Evolutionary conservation across 35 echinoderm and acorn worm species (phyloP).

Genomic region (Hemicentrotus pulcherrimus): DNA sequence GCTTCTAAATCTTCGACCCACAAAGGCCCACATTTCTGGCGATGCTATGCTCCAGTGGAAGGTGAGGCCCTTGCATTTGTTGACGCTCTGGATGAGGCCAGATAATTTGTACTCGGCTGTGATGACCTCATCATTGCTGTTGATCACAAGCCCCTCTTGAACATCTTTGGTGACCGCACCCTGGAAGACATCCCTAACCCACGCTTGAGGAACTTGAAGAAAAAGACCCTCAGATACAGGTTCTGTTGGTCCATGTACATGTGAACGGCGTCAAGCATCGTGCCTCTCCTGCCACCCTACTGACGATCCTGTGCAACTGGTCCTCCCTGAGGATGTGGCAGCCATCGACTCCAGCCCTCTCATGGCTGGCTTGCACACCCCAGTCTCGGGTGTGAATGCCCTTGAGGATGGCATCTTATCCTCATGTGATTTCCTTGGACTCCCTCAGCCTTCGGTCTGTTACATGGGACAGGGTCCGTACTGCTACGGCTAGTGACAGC

Average conservation of each 20-base stretch:
- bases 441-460: background rate
- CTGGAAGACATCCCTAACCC: slow-evolving; percentile 50
- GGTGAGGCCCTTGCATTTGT: slow-evolving; percentile 57
- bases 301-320: background rate
- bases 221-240: slow-evolving; percentile 53
- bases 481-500: slow-evolving; percentile 53
- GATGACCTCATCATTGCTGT: slow-evolving; percentile 51
- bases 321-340: slow-evolving; percentile 58
- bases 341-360: background rate
- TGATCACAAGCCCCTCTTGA: slow-evolving; percentile 58
- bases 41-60: slow-evolving; percentile 53
- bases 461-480: slow-evolving; percentile 50
- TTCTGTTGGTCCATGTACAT: slow-evolving; percentile 57
- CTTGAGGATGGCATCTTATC: slow-evolving; percentile 13
- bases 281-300: slow-evolving; percentile 47
- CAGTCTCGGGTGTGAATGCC: background rate
- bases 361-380: background rate
- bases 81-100: slow-evolving; percentile 49
- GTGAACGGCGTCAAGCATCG: slow-evolving; percentile 43
- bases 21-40: too few relatives aligned
- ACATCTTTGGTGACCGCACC: background rate
- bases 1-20: slow-evolving; percentile 54
- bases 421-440: background rate
- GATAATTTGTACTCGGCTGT: slow-evolving; percentile 57
- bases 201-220: slow-evolving; percentile 59